Percentiles rank a stretch among this genome's conserved stretches.
Conservation (phyloP, 2,888 invertebrate species). For the Synanthedon tipuliformis region DNA sequence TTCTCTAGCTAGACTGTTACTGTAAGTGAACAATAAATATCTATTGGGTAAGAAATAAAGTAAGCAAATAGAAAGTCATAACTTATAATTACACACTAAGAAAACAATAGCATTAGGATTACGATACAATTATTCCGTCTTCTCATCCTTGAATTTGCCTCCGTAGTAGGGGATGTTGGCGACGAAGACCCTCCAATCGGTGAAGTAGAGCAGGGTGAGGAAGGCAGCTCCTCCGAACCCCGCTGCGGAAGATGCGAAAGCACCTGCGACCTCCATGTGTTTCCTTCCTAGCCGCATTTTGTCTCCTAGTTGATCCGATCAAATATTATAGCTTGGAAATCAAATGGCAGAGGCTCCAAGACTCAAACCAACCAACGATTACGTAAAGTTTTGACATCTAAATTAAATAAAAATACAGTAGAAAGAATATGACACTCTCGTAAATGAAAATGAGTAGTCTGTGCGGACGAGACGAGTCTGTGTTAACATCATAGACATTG, state of each 20-base stretch:
- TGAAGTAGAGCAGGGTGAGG: constrained; percentile 74
- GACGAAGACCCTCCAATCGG: constrained; percentile 82
- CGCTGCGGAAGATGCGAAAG: constrained; percentile 67
- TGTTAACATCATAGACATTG: too few species aligned
- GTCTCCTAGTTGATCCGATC: too few species aligned
- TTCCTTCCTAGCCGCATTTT: constrained; percentile 71
- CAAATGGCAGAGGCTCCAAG: too few species aligned
- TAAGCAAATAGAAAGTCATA: background rate
- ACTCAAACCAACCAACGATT: too few species aligned
- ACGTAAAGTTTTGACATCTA: too few species aligned
- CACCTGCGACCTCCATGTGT: constrained; percentile 67
- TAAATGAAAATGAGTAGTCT: too few species aligned
- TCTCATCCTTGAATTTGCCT: constrained; percentile 74
- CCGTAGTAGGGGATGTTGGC: constrained; percentile 81
- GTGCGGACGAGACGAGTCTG: too few species aligned
- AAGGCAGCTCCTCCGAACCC: constrained; percentile 77
- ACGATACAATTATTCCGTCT: constrained; percentile 19
- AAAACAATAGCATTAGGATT: background rate
- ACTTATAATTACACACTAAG: background rate
- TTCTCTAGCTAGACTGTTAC: too few species aligned
- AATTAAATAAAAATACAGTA: too few species aligned
- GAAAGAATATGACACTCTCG: too few species aligned
- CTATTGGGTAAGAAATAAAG: background rate
- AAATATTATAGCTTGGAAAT: too few species aligned
- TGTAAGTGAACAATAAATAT: background rate